These are phyloP conservation scores for Drosophila varians DNA, from an alignment of 1,140 invertebrate species.

Conservation along the genomic window DNA sequence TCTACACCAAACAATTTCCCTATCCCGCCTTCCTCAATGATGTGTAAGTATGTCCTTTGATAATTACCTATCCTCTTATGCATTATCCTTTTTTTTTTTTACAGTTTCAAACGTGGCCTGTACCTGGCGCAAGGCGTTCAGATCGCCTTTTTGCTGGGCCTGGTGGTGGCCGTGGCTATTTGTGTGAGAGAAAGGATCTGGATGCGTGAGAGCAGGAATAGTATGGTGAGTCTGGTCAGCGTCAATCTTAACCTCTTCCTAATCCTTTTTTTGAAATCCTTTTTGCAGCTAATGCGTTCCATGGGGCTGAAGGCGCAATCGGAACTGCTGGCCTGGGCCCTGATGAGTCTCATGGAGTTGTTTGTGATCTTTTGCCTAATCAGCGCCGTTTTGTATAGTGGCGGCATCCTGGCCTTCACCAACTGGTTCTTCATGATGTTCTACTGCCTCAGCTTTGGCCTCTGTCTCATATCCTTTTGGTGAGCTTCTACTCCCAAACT, in stretches of 20 bases:
- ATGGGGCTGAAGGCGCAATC: constrained; percentile 87
- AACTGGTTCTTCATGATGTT: constrained; percentile 85
- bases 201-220: constrained; percentile 88
- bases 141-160: constrained; percentile 86
- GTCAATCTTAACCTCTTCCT: not conserved
- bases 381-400: constrained; percentile 84
- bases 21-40: constrained; percentile 88
- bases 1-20: constrained; percentile 87
- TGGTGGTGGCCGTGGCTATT: constrained; percentile 87
- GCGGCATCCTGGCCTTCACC: constrained; percentile 85
- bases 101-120: constrained; percentile 87
- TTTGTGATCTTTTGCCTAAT: constrained; percentile 84
- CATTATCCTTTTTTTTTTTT: not conserved
- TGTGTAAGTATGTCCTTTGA: constrained; percentile 84
- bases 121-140: constrained; percentile 87
- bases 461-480: constrained; percentile 87
- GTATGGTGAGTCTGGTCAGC: constrained; percentile 84
- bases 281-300: constrained; percentile 87
- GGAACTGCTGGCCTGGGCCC: constrained; percentile 87
- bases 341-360: constrained; percentile 85
- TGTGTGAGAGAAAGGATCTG: constrained; percentile 87
- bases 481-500: constrained; percentile 60
- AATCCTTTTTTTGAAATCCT: not conserved
- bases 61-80: too few relatives aligned
- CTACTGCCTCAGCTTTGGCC: constrained; percentile 85